Conservation (phyloP, 2,113 vertebrate species). For the Isurus oxyrinchus region DNA sequence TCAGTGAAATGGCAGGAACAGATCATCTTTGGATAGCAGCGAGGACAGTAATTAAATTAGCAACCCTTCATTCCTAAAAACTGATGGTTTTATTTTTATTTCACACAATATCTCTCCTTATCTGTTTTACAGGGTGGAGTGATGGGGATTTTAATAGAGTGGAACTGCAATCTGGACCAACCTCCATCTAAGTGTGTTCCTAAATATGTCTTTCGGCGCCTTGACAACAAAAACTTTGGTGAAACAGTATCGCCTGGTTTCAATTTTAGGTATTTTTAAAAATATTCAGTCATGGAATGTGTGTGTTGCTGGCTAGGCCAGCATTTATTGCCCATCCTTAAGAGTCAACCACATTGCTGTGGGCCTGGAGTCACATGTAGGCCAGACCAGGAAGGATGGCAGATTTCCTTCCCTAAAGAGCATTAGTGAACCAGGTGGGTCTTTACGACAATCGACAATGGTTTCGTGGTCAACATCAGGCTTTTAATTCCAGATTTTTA, state of each 20-base stretch:
- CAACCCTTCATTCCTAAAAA: neutral
- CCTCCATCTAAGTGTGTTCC: slow-evolving; percentile 60
- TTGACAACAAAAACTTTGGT: slow-evolving; percentile 61
- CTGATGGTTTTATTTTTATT: neutral
- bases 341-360: no score
- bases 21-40: neutral
- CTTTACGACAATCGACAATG: no score
- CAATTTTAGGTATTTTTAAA: slow-evolving; percentile 71
- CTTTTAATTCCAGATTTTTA: no score
- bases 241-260: slow-evolving; percentile 73
- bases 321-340: no score
- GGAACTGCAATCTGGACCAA: slow-evolving; percentile 74
- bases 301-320: no score
- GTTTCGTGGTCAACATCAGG: no score
- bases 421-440: no score
- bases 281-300: neutral
- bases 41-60: neutral
- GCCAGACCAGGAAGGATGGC: no score
- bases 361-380: no score
- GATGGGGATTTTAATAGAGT: slow-evolving; percentile 67
- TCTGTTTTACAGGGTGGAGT: slow-evolving; percentile 64
- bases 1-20: neutral
- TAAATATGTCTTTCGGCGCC: slow-evolving; percentile 71
- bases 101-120: neutral
- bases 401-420: no score